Evolutionary conservation across 2,888 invertebrate genomes (phyloP), one percentile per base, ranked within the genome.

Genomic region (Drosophila prolongata): DNA sequence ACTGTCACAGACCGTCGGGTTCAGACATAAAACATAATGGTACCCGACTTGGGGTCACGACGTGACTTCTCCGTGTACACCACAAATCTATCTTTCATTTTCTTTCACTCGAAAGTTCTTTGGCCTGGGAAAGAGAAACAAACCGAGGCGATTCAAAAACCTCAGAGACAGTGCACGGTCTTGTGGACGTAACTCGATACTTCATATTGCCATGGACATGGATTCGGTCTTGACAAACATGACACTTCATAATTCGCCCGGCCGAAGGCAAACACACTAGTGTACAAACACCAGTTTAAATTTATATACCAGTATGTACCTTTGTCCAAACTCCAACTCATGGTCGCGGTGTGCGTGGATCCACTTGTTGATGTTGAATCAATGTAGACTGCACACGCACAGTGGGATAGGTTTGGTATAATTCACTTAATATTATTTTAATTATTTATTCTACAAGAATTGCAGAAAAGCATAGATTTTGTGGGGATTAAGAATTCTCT

Each of bases 21-120:
- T 54, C 43, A 53, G 60, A 58, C 82, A 85, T 87, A 87, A 87
- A 87, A 81, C 77, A 87, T 82, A 85, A 62, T 62, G 60, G 72
- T 59, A 53, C 58, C 57, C 53, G 50, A 38, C 42, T 72, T 76
- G 79, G 70, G 67, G 77, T 79, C 85, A 80, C 69, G n/a, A 69
- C 50, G 69, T 66, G 68, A 69, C 69, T 54, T 53, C 47, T 71
- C 42, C 13, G 50, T 62, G 49, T 71, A 24, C 34, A 49, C 49
- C 49, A 19, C 34, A 47, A 35, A 44, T 40, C 24, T 37, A 19
- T 60, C 67, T 34, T 49, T 69, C 35, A 1, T 19, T 57, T 42
- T 52, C 67, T 83, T 73, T 75, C 75, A 69, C 68, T 80, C 52
- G 75, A 84, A 87, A 87, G 85, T 87, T 81, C 75, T 77, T 3